A percentile compares a stretch with the other conserved stretches of the same genome.
phyloP scores from a whole-genome alignment of 2,113 vertebrate species.

The Myiagra hebetior region DNA sequence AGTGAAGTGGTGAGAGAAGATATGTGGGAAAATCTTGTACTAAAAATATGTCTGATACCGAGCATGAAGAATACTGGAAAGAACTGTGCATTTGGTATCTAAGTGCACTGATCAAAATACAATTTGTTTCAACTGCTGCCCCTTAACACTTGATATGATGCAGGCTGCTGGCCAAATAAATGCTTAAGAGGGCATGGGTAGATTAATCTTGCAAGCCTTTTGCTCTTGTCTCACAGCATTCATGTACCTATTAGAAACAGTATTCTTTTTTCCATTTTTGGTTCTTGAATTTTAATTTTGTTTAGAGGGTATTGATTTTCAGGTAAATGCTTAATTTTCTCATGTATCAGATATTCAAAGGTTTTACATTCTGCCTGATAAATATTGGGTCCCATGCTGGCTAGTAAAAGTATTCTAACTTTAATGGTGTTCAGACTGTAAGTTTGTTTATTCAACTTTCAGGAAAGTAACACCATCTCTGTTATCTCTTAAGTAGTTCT shows the following conservation, averaged over 20 bases:
- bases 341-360: not conserved
- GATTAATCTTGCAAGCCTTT: not conserved
- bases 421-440: not conserved
- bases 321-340: not conserved
- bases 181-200: slow-evolving; percentile 7
- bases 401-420: not conserved
- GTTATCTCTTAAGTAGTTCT: not conserved
- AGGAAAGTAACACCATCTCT: not conserved
- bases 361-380: not conserved
- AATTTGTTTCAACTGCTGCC: not conserved
- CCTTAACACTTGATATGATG: slow-evolving; percentile 23
- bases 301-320: not conserved
- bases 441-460: not conserved
- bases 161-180: slow-evolving; percentile 30
- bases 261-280: not conserved
- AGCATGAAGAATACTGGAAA: not conserved
- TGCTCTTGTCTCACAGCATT: not conserved
- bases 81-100: not conserved
- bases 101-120: not conserved
- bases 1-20: not conserved
- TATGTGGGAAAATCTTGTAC: not conserved
- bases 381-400: not conserved
- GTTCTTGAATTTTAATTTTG: not conserved
- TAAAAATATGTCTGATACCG: not conserved
- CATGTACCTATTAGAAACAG: not conserved